These are phyloP conservation scores for Acleris holmiana DNA, from an alignment of 2,888 invertebrate species.

Conservation along the genomic window DNA sequence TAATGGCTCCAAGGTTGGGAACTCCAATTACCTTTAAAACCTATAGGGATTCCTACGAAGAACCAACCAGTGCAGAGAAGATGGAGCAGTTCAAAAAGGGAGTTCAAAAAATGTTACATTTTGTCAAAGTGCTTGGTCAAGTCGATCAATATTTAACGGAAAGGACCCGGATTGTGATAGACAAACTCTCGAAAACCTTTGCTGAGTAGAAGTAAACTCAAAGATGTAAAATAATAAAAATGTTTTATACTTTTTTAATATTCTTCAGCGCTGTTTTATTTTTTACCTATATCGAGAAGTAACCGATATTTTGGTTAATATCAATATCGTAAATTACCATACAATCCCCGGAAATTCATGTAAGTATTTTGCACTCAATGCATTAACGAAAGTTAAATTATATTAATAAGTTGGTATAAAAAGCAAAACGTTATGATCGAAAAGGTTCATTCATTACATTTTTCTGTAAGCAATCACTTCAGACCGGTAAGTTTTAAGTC, in stretches of 20 bases:
- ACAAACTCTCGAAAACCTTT: slow-evolving; percentile 71
- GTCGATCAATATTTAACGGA: slow-evolving; percentile 75
- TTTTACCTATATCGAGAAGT: not conserved
- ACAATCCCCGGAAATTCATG: slow-evolving; percentile 17
- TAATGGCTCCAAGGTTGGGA: slow-evolving; percentile 60
- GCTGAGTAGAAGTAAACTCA: slow-evolving; percentile 48
- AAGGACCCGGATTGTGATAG: slow-evolving; percentile 69
- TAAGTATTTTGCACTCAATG: slow-evolving; percentile 11
- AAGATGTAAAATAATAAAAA: not conserved
- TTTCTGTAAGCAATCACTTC: slow-evolving; percentile 4
- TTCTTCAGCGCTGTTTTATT: not conserved
- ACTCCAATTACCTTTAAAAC: slow-evolving; percentile 52
- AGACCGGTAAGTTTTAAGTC: slow-evolving; percentile 10
- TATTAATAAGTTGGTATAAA: slow-evolving; percentile 15
- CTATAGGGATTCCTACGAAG: slow-evolving; percentile 52
- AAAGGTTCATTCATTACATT: slow-evolving; percentile 4
- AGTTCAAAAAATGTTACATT: slow-evolving; percentile 71
- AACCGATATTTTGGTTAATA: not conserved
- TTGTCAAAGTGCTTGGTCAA: slow-evolving; percentile 73
- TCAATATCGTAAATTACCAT: slow-evolving; percentile 11
- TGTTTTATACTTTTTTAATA: slow-evolving; percentile 25
- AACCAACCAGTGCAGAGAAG: slow-evolving; percentile 69
- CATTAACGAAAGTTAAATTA: slow-evolving; percentile 1
- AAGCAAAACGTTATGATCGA: not conserved
- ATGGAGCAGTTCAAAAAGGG: slow-evolving; percentile 76